Evolutionary conservation across 2,888 invertebrate species (phyloP), one percentile per base, ranked within the genome.

Genomic region (Pammene aurita): DNA sequence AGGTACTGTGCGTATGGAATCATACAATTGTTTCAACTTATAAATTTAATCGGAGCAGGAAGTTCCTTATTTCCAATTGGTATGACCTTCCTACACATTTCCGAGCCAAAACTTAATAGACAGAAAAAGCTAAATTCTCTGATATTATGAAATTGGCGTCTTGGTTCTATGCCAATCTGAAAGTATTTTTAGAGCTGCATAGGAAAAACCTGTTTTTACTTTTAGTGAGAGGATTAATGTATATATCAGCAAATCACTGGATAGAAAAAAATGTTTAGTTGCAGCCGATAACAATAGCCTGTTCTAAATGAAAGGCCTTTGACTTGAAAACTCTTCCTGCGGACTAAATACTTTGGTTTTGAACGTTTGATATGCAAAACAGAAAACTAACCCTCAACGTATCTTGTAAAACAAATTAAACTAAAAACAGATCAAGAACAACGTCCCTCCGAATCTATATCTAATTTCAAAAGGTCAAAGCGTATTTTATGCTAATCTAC

Each of bases 141-240:
- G 35, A 16, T 52, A 46, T 16, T 52, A 62, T 62, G 48, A 62
- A 61, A 62, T 48, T 55, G 14, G 38, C 34, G 16, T 55, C 7
- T 67, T 67, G 67, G 61, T 55, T 7, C 38, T 14, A 26, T 35
- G 67, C 67, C 61, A 56, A 56, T 55, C 14, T 61, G 16, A 62
- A 10, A 11, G 14, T 62, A 67, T 55, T 55, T 38, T 48, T 34
- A 62, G 55, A 67, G 41, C 42, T 34, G 16, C 26, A 56, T 38
- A 50, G 41, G 7, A 35, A 48, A 13, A 62, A 18, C n/a, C 9
- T 55, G 7, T 41, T 46, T 14, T 48, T 7, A 46, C 26, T 54
- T 60, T 54, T 42, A 46, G 18, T 26, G 5, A 48, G 16, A n/a
- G 18, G 42, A 38, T 4, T 10, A 18, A 5, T 16, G 18, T 9